Conservation (phyloP, 2,888 invertebrate genomes). For the Kryphioiulus occultus region DNA sequence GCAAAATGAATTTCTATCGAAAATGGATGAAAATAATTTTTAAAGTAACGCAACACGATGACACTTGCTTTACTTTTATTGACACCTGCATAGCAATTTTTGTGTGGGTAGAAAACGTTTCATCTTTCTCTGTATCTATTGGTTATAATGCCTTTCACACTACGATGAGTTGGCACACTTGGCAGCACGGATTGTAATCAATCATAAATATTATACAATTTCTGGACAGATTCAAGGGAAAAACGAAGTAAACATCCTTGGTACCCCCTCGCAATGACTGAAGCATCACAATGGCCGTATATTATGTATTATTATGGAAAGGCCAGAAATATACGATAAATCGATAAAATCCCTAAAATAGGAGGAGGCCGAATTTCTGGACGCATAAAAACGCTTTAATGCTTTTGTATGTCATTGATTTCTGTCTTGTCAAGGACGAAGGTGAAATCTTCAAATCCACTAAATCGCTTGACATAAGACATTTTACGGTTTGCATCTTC, state of each 20-base stretch:
- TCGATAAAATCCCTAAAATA: background rate
- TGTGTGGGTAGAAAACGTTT: background rate
- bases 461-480: conserved; percentile 27
- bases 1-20: too few relatives aligned
- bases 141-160: background rate
- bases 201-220: conserved; percentile 29
- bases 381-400: background rate
- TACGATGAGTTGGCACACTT: background rate
- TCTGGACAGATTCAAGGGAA: background rate
- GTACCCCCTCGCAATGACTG: background rate
- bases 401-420: conserved; percentile 2
- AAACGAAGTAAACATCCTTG: background rate
- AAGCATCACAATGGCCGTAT: background rate
- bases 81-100: background rate
- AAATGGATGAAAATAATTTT: too few relatives aligned
- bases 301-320: background rate
- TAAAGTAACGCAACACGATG: too few relatives aligned
- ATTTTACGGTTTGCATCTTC: conserved; percentile 31
- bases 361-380: conserved; percentile 1
- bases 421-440: conserved; percentile 30
- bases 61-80: background rate
- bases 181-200: conserved; percentile 1
- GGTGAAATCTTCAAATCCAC: conserved; percentile 31
- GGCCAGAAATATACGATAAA: background rate
- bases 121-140: background rate